phyloP scores from a whole-genome alignment of 2,888 invertebrate genomes.

The Hartigia nigra region DNA sequence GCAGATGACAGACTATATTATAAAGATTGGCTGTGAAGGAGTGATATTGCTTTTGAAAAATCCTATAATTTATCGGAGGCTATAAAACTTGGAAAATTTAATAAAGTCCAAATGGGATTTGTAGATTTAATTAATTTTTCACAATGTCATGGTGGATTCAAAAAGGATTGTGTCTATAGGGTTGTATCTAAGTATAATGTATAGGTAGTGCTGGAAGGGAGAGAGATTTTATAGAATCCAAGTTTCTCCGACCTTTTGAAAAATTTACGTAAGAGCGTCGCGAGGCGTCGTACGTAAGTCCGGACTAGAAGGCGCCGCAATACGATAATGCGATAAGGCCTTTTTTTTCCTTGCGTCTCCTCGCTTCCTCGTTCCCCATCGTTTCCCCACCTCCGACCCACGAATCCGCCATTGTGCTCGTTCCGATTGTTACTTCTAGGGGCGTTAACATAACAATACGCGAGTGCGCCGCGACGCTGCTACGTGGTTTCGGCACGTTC shows the following conservation, averaged over 20 bases:
- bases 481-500: neutral
- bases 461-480: slow-evolving; percentile 33
- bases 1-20: neutral
- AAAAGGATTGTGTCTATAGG: neutral
- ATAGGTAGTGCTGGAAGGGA: neutral
- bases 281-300: slow-evolving; percentile 40
- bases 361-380: slow-evolving; percentile 29
- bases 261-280: slow-evolving; percentile 54
- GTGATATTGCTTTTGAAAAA: neutral
- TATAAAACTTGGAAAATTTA: neutral
- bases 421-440: slow-evolving; percentile 59
- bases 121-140: neutral
- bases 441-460: slow-evolving; percentile 63
- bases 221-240: neutral
- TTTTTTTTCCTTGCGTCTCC: slow-evolving; percentile 19
- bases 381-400: slow-evolving; percentile 26
- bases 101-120: neutral
- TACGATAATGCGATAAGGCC: slow-evolving; percentile 60
- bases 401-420: slow-evolving; percentile 55
- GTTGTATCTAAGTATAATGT: neutral
- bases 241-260: neutral
- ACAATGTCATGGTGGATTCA: neutral
- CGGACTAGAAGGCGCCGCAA: slow-evolving; percentile 60
- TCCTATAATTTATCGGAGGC: neutral
- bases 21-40: neutral